A percentile compares a stretch with the other conserved stretches of the same genome.
phyloP scores from a whole-genome alignment of 2,797 vertebrate genomes.

The Sorex maritimensis region DNA sequence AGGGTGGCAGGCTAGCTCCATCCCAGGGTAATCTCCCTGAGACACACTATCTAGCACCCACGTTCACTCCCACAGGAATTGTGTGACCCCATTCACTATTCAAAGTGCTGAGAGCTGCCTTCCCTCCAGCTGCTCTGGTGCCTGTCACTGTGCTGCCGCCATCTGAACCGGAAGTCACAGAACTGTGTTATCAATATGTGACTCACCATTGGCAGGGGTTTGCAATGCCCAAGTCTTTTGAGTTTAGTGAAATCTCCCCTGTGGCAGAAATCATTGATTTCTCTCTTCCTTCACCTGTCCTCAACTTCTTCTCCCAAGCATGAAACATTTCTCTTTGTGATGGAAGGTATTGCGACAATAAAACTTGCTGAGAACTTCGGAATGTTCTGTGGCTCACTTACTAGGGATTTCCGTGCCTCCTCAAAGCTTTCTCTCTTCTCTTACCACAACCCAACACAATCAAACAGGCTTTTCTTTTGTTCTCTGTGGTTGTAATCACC shows the following conservation, averaged over 20 bases:
- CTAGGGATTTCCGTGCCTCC: background rate
- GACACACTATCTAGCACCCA: too few species aligned
- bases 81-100: too few species aligned
- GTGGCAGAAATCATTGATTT: background rate
- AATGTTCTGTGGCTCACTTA: background rate
- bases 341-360: constrained; percentile 4
- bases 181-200: background rate
- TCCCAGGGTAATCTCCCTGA: too few species aligned
- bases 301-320: background rate
- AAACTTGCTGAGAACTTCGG: background rate
- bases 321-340: background rate
- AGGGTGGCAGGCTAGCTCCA: too few species aligned
- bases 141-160: too few species aligned
- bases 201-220: background rate
- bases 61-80: too few species aligned
- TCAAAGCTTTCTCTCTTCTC: constrained; percentile 24
- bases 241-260: background rate
- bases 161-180: background rate
- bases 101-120: too few species aligned
- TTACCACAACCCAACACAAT: background rate
- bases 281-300: background rate
- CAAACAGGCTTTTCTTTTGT: background rate
- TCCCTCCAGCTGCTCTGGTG: too few species aligned
- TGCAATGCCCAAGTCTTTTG: background rate
- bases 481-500: background rate